Evolutionary conservation across 2,888 invertebrate species (phyloP).

Genomic region (Chirona hameri): DNA sequence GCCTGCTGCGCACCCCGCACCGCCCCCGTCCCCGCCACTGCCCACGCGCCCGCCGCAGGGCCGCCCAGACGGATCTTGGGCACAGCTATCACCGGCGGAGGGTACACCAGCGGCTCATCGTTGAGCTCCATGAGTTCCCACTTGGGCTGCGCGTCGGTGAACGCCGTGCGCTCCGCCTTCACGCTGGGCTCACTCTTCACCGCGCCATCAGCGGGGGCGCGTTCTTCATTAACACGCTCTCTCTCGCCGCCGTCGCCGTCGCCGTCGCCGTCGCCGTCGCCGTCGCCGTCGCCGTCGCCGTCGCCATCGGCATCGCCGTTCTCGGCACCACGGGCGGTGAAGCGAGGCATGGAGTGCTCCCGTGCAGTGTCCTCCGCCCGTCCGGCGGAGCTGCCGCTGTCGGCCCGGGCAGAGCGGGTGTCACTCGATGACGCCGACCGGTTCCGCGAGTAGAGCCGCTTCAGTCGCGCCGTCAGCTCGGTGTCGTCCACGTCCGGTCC

Average conservation of each 20-base stretch:
- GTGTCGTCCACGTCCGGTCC: neutral
- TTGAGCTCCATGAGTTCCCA: neutral
- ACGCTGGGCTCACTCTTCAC: neutral
- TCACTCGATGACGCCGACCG: neutral
- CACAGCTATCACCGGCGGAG: neutral
- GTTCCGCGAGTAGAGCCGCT: conserved; percentile 9
- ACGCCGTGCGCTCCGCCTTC: neutral
- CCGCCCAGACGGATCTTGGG: conserved; percentile 6
- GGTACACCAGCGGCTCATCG: neutral
- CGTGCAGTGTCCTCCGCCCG: neutral
- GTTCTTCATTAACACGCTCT: neutral
- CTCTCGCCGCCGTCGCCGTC: too few species aligned
- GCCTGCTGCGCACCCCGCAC: conserved; percentile 44
- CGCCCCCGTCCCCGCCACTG: neutral
- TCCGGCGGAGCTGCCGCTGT: neutral
- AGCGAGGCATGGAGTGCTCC: neutral
- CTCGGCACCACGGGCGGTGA: too few species aligned
- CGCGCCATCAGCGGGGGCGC: neutral
- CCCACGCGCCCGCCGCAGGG: neutral
- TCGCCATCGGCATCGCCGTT: neutral
- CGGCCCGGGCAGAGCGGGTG: neutral
- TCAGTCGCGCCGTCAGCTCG: conserved; percentile 10
- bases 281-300: neutral
- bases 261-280: neutral
- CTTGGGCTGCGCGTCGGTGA: neutral